phyloP scores from a whole-genome alignment of 2,113 vertebrate species.

The human region GRCh38 chr1:245561501-245562000 shows the following conservation, averaged over 20 bases:
- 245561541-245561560: background rate
- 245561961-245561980: rapidly evolving
- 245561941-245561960: background rate
- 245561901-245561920: no score
- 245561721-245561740: background rate
- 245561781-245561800: rapidly evolving
- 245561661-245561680: background rate
- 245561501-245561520: background rate
- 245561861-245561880: no score
- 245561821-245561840: background rate
- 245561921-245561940: background rate
- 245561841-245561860: background rate
- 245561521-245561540: background rate
- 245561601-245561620: background rate
- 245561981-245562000: no score
- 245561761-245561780: background rate
- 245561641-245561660: background rate
- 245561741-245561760: rapidly evolving
- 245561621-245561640: background rate
- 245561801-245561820: rapidly evolving
- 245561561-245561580: background rate
- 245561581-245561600: no score
- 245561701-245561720: background rate
- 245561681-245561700: background rate
- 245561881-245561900: rapidly evolving